Base-by-base conservation (phyloP, 2,888 invertebrate genomes). In the Torymus auratus region DNA sequence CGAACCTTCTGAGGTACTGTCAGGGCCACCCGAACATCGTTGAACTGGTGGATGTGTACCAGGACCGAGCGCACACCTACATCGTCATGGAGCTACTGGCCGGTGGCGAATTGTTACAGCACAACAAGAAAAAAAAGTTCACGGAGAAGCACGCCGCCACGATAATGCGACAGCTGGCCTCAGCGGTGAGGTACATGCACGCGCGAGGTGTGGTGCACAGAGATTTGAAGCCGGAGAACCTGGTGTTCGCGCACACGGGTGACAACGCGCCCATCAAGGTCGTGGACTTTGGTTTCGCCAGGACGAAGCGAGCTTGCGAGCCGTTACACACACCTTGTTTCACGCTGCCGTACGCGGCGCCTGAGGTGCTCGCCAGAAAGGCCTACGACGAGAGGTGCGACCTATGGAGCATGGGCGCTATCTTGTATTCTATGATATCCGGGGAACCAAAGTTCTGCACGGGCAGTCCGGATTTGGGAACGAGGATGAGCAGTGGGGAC, bases 251-350 rank as follows among this genome's bases (percentile, higher is more conserved):
- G 11, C 92, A 93, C 82, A 89, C 91, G 58, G 91, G 89, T 79
- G 93, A 92, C 82, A 89, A 93, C 83, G 93, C 94, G 14, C 92
- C 93, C 84, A 94, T 99, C 20, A 98, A 98, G 90, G 94, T 99
- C 60, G 96, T 99, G 0, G 99, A 99, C 92, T 99, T 99, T 91
- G 99, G 99, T 12, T 98, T 98, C 92, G 98, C 99, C 15, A 93
- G 96, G n/a, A 91, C 94, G 84, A 94, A 95, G 87, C 94, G 93
- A 64, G 92, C 93, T 80, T 92, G 93, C 76, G 93, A 93, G 85
- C 91, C 92, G 1, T 90, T 94, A 86, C 94, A 93, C 91, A 97
- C 98, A 0, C 98, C 99, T 0, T 98, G 99, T 89, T 99, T 97
- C 90, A 98, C 99, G 76, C 91, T 98, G 65, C 96, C 96, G 86